Conservation (phyloP, 2,888 invertebrate genomes). For the Tupiocoris notatus region DNA sequence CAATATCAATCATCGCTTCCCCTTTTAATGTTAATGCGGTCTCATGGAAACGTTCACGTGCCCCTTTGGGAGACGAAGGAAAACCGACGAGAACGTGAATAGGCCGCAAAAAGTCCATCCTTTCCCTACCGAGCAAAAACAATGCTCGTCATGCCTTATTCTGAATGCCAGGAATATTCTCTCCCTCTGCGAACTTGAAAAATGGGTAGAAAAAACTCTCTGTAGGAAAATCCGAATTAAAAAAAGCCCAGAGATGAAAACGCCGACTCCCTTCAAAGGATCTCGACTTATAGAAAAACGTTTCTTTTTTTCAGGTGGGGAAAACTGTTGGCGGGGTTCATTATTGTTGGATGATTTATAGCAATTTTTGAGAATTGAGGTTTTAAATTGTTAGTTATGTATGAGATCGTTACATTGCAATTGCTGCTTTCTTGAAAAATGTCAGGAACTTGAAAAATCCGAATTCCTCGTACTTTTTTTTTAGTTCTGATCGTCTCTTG, state of each 20-base stretch:
- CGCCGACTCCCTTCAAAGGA: neutral
- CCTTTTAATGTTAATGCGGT: constrained; percentile 41
- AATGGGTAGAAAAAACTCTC: neutral
- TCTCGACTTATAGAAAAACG: too few relatives aligned
- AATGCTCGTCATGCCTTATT: neutral
- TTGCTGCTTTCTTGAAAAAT: too few relatives aligned
- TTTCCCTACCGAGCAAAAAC: neutral
- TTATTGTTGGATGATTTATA: too few relatives aligned
- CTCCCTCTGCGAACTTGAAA: neutral
- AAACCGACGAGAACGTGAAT: neutral
- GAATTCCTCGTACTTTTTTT: too few relatives aligned
- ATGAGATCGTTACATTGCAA: too few relatives aligned
- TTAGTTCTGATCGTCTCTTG: too few relatives aligned
- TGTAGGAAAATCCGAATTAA: neutral
- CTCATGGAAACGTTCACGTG: neutral
- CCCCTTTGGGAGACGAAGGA: neutral
- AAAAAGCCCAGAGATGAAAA: neutral
- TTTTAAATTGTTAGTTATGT: too few relatives aligned
- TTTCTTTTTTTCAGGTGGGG: too few relatives aligned
- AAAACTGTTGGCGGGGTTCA: too few relatives aligned
- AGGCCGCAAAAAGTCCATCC: neutral
- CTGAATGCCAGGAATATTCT: neutral
- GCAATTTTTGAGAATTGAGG: too few relatives aligned
- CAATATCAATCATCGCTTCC: constrained; percentile 37
- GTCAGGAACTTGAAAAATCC: too few relatives aligned